These are phyloP conservation scores for Siniperca chuatsi DNA, from an alignment of 2,113 vertebrate genomes.

Conservation along the genomic window DNA sequence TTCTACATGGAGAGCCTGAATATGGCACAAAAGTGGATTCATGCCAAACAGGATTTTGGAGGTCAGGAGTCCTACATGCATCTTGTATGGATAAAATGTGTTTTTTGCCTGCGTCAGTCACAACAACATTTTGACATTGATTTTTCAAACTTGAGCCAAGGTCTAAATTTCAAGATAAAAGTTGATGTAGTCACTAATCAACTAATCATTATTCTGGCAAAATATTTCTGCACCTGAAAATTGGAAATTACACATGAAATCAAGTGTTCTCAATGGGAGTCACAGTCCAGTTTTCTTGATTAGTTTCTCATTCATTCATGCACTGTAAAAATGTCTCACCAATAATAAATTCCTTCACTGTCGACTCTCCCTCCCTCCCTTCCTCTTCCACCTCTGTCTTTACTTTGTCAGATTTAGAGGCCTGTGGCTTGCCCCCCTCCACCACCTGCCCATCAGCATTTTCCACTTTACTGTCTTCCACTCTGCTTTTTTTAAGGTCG, in stretches of 20 bases:
- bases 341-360: slow-evolving; percentile 72
- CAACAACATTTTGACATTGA: no score
- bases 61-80: not conserved
- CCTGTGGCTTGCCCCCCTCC: slow-evolving; percentile 12
- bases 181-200: not conserved
- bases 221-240: not conserved
- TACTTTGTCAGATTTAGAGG: slow-evolving; percentile 26
- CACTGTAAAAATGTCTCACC: slow-evolving; percentile 67
- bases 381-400: slow-evolving; percentile 39
- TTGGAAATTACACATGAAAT: not conserved
- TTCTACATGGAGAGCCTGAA: not conserved
- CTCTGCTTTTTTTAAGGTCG: slow-evolving; percentile 83
- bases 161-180: slow-evolving; percentile 1
- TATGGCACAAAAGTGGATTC: not conserved
- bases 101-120: not conserved
- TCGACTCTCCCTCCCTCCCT: slow-evolving; percentile 27
- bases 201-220: not conserved
- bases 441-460: not conserved
- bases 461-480: slow-evolving; percentile 61
- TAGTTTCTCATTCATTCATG: not conserved
- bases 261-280: not conserved
- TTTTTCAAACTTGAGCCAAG: not conserved
- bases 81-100: not conserved
- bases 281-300: not conserved
- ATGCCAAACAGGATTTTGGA: not conserved